Conservation (phyloP, 2,113 vertebrate species). For the Equus przewalskii region DNA sequence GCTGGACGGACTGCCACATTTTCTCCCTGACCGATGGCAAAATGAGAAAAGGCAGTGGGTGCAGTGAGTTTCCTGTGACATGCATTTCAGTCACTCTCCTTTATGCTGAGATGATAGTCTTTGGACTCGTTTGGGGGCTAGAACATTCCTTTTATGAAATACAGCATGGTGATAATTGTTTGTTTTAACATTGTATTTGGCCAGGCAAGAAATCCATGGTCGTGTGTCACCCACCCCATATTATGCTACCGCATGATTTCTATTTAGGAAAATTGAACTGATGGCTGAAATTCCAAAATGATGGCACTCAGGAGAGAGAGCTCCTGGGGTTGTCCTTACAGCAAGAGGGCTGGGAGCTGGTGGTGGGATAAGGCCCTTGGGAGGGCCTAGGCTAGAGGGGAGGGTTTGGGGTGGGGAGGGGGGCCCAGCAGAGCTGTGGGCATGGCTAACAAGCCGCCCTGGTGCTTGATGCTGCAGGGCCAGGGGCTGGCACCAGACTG, state of each 20-base stretch:
- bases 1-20: background rate
- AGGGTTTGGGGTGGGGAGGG: background rate
- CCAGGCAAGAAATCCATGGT: background rate
- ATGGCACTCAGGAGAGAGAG: background rate
- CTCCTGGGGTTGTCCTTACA: background rate
- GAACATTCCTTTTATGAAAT: background rate
- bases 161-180: background rate
- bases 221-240: accelerated
- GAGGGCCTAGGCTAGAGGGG: background rate
- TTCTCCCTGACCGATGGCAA: background rate
- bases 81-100: background rate
- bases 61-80: background rate
- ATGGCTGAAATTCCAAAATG: background rate
- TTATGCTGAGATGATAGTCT: background rate
- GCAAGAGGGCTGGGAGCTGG: background rate
- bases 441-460: background rate
- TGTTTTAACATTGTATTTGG: background rate
- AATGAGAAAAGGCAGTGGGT: background rate
- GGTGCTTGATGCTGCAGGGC: background rate
- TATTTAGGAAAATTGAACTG: background rate
- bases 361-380: background rate
- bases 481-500: no score
- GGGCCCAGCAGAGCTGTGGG: background rate
- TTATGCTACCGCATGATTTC: background rate
- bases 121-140: background rate